Evolutionary conservation across 2,113 vertebrate genomes (phyloP), one percentile per base, ranked within the genome.

Genomic region (Misgurnus anguillicaudatus): DNA sequence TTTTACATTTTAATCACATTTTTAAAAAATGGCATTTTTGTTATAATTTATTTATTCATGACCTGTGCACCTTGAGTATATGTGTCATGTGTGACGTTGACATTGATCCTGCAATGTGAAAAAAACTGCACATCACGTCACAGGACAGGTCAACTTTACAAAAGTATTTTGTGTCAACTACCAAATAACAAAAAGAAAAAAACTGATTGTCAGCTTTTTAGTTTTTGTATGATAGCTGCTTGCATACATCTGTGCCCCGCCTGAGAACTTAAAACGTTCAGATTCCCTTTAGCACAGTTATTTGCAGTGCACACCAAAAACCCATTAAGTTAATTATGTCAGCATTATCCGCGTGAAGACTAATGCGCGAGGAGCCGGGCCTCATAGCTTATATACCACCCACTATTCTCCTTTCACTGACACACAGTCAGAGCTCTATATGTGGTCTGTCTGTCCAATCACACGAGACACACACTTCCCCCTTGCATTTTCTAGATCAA

Each of bases 281-380:
- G 5, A 80, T 77, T 80, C 75, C 70, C 82, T 55, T 72, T 68
- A 17, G 77, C 61, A 62, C 53, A 24, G 42, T 58, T 38, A 61
- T 77, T 57, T 53, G 75, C 47, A 48, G 82, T 82, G 81, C 81
- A 78, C 80, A 84, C 77, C 67, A 53, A 84, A 81, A 83, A 66
- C 87, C 80, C 88, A 90, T 92, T 90, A 90, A 91, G 60, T 84
- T 64, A 87, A 92, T 90, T 90, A 90, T 79, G 31, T 90, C 83
- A 76, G 79, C 81, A 87, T 85, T 76, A 64, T 67, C 82, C 84
- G 89, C 87, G 87, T 83, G 87, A 90, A 83, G 83, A 85, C 83
- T 82, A 78, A 88, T 79, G 82, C n/a, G 86, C 84, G 76, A 75
- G 76, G 36, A 51, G 77, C 75, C 73, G 51, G 47, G 73, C 24